Percentiles rank a stretch among this genome's conserved stretches.
These are phyloP conservation scores for Sylvia atricapilla DNA, from an alignment of 2,113 vertebrate species.

Conservation along the genomic window DNA sequence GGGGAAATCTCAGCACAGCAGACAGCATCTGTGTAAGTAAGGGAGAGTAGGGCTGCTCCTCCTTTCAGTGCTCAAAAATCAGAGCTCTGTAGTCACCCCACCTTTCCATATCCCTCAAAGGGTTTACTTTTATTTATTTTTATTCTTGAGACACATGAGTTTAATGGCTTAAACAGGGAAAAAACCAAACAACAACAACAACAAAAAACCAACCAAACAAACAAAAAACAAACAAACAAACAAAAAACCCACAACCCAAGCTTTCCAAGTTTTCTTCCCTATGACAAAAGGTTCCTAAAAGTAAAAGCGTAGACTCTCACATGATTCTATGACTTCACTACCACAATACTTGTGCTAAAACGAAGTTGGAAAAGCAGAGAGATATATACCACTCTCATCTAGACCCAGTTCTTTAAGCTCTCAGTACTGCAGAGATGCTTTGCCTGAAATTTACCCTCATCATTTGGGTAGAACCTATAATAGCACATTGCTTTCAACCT, in stretches of 20 bases:
- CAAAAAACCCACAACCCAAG: background rate
- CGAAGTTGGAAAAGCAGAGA: background rate
- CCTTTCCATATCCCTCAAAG: background rate
- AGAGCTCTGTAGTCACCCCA: background rate
- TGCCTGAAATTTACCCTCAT: background rate
- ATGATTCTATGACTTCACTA: background rate
- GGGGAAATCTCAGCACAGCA: background rate
- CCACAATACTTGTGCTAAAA: background rate
- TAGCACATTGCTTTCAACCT: background rate
- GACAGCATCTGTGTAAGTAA: background rate
- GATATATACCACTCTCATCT: background rate
- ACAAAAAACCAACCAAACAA: background rate
- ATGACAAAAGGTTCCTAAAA: background rate
- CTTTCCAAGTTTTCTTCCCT: background rate
- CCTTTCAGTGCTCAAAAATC: background rate
- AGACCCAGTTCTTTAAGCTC: background rate
- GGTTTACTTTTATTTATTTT: background rate
- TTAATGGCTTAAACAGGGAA: background rate
- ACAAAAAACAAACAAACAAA: background rate
- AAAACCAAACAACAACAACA: background rate
- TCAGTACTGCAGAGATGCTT: background rate
- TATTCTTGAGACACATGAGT: background rate
- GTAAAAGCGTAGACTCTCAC: background rate
- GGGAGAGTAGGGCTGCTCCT: background rate
- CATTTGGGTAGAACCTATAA: background rate